These are phyloP conservation scores for Bemisia tabaci DNA, from an alignment of 1,140 invertebrate species.

Conservation along the genomic window DNA sequence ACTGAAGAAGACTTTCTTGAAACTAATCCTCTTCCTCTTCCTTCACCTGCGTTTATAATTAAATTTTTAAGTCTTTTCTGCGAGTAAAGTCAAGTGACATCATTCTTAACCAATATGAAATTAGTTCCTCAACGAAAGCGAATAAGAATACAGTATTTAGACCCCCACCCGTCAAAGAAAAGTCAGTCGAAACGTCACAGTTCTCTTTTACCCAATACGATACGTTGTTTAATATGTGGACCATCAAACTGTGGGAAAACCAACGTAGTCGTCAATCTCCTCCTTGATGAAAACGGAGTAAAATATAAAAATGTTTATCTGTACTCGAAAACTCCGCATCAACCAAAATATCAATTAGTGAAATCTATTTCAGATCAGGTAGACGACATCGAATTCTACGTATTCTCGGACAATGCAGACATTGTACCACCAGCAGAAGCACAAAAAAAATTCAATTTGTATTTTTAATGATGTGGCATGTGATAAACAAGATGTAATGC, in stretches of 20 bases:
- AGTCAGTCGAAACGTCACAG: no score
- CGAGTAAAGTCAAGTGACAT: no score
- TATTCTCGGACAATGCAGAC: slow-evolving; percentile 19
- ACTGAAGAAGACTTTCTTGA: no score
- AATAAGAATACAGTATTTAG: no score
- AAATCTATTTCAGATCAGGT: slow-evolving; percentile 18
- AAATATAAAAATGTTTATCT: slow-evolving; percentile 28
- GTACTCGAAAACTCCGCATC: slow-evolving; percentile 24
- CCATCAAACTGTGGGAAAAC: slow-evolving; percentile 29
- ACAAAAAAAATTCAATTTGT: slow-evolving; percentile 24
- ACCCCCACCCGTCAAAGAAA: no score
- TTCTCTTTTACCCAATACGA: slow-evolving; percentile 22
- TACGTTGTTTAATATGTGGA: slow-evolving; percentile 23
- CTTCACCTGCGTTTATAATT: no score
- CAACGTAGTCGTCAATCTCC: slow-evolving; percentile 26
- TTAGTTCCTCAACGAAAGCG: no score
- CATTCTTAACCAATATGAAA: no score
- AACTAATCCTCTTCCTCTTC: no score
- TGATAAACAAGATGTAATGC: slow-evolving; percentile 28
- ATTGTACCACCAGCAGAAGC: slow-evolving; percentile 23
- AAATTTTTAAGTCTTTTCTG: no score
- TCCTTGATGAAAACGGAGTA: slow-evolving; percentile 26
- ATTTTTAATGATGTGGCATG: slow-evolving; percentile 32
- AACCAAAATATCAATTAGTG: slow-evolving; percentile 25
- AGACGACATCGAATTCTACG: slow-evolving; percentile 19